Evolutionary conservation across 1,140 invertebrate species (phyloP).

Genomic region (Chironomus tepperi): DNA sequence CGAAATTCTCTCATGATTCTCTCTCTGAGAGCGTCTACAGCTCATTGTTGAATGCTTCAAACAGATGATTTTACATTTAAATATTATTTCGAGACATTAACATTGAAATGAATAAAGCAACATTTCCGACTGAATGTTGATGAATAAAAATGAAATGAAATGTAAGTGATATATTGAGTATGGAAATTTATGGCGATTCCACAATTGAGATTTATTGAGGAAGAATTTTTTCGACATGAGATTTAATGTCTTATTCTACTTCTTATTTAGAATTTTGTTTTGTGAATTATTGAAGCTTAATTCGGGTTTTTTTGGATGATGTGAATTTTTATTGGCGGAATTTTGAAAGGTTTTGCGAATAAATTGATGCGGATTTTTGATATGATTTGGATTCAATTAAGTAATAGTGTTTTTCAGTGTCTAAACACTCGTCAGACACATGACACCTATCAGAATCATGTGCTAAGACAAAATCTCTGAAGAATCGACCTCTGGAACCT

Average conservation of each 20-base stretch:
- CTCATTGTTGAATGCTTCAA: neutral
- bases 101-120: neutral
- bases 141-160: too few species aligned
- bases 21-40: neutral
- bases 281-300: neutral
- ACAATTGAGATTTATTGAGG: constrained; percentile 7
- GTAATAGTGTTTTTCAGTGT: too few species aligned
- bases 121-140: too few species aligned
- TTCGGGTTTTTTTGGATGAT: neutral
- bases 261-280: neutral
- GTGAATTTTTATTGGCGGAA: too few species aligned
- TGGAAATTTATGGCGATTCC: constrained; percentile 2
- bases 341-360: too few species aligned
- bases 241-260: neutral
- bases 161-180: neutral
- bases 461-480: too few species aligned
- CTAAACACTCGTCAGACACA: too few species aligned
- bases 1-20: neutral
- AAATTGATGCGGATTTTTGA: too few species aligned
- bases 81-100: neutral
- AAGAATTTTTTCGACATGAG: neutral
- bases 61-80: neutral
- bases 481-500: too few species aligned
- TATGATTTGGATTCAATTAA: too few species aligned
- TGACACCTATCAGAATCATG: too few species aligned